Conservation (phyloP, 2,113 vertebrate species). For the Barnardius zonarius region DNA sequence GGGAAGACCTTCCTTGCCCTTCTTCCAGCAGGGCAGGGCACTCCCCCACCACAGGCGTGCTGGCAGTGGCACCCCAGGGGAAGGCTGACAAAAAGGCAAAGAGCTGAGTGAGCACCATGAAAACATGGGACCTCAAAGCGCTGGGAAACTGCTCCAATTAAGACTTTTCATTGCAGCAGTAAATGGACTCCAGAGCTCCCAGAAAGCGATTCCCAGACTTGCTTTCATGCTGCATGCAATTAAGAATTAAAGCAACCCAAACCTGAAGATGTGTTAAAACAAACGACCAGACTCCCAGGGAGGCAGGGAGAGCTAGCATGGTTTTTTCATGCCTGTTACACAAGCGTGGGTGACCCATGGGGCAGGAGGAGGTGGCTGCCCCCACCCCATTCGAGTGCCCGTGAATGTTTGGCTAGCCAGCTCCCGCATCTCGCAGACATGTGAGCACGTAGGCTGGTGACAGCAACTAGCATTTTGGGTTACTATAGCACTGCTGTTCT, state of each 20-base stretch:
- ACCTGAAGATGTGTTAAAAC: slow-evolving; percentile 10
- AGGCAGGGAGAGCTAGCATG: not conserved
- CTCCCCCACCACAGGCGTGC: accelerated
- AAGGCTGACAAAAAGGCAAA: not conserved
- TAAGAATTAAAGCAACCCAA: slow-evolving; percentile 55
- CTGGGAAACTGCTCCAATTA: not conserved
- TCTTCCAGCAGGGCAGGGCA: not conserved
- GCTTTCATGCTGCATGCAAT: not conserved
- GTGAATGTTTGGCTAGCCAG: not conserved
- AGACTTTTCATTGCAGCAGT: not conserved
- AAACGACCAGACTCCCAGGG: not conserved
- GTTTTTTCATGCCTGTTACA: slow-evolving; percentile 24
- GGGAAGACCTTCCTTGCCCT: not conserved
- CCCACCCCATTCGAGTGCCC: not conserved
- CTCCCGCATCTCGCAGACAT: not conserved
- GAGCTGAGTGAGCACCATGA: accelerated
- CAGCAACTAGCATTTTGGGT: slow-evolving; percentile 27
- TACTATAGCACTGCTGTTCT: slow-evolving; percentile 56
- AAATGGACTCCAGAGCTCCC: slow-evolving; percentile 42
- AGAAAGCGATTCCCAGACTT: slow-evolving; percentile 19
- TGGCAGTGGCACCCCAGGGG: not conserved
- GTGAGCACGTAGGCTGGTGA: slow-evolving; percentile 26
- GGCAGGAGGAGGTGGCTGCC: not conserved
- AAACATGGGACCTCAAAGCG: not conserved
- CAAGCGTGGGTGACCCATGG: accelerated